These are phyloP conservation scores for Brachionus calyciflorus DNA, from an alignment of 1,140 invertebrate species.

Conservation along the genomic window DNA sequence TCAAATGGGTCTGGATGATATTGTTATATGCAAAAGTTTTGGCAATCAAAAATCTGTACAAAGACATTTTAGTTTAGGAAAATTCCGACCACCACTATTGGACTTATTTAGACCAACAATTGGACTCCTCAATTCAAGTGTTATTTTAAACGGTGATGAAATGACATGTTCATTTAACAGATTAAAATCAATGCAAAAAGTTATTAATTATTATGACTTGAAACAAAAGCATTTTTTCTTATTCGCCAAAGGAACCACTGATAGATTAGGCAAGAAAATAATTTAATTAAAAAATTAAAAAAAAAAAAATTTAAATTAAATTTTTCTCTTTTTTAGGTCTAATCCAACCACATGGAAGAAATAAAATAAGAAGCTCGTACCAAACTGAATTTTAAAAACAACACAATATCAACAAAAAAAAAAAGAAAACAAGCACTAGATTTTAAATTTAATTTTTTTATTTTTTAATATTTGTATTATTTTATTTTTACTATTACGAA, in stretches of 20 bases:
- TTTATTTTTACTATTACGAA: too few species aligned
- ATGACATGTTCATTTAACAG: constrained; percentile 19
- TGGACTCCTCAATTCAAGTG: neutral
- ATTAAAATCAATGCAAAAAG: neutral
- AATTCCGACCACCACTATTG: neutral
- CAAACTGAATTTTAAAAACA: constrained; percentile 1
- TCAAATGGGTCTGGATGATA: neutral
- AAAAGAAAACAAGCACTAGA: too few species aligned
- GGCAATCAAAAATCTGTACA: neutral
- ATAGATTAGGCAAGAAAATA: neutral
- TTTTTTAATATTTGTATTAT: too few species aligned
- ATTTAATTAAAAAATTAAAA: neutral
- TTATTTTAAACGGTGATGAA: neutral
- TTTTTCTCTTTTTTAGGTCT: neutral
- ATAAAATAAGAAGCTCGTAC: neutral
- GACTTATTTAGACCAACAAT: neutral
- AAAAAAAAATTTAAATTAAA: neutral
- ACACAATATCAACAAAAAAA: neutral
- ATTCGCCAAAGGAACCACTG: constrained; percentile 17
- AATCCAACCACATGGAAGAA: neutral
- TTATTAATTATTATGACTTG: neutral
- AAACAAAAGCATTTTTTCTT: neutral
- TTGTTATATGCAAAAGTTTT: constrained; percentile 4
- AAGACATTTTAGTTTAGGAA: neutral
- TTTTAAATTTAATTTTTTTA: too few species aligned